phyloP scores from a whole-genome alignment of 1,140 invertebrate species.

The Lycorma delicatula region DNA sequence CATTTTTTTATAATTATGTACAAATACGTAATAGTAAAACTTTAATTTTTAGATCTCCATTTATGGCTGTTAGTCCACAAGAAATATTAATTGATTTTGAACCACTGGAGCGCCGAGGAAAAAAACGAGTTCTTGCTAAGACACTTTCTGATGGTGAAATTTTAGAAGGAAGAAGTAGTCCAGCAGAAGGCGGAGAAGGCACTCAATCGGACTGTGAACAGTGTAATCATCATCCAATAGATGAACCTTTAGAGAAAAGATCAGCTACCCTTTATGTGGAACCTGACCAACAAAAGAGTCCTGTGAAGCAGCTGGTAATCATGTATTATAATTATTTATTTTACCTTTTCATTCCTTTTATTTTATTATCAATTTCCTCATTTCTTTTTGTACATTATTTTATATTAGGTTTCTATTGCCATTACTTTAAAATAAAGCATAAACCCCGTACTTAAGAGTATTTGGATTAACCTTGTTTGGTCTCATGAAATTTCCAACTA shows the following conservation, averaged over 20 bases:
- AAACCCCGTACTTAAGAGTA: too few species aligned
- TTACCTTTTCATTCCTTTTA: too few species aligned
- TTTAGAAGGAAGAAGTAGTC: slow-evolving; percentile 42
- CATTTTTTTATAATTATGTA: too few species aligned
- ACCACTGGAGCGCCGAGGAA: slow-evolving; percentile 37
- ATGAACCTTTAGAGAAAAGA: slow-evolving; percentile 15
- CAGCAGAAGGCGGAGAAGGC: slow-evolving; percentile 25
- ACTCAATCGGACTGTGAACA: slow-evolving; percentile 25
- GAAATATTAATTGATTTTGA: slow-evolving; percentile 84
- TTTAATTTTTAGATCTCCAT: slow-evolving; percentile 26
- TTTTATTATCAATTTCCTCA: too few species aligned
- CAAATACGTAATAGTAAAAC: too few species aligned
- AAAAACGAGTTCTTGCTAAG: slow-evolving; percentile 58
- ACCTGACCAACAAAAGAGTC: background rate
- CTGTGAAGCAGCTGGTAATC: slow-evolving; percentile 14
- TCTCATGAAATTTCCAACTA: too few species aligned
- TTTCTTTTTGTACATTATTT: too few species aligned
- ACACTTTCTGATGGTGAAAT: slow-evolving; percentile 74
- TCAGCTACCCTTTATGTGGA: slow-evolving; percentile 7
- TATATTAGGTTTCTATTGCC: too few species aligned
- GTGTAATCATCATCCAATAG: slow-evolving; percentile 13
- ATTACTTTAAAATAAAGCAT: too few species aligned
- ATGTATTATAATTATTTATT: background rate
- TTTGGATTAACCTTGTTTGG: too few species aligned
- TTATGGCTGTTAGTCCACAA: slow-evolving; percentile 25